phyloP scores from a whole-genome alignment of 2,797 vertebrate genomes.

The Acropternis orthonyx region DNA sequence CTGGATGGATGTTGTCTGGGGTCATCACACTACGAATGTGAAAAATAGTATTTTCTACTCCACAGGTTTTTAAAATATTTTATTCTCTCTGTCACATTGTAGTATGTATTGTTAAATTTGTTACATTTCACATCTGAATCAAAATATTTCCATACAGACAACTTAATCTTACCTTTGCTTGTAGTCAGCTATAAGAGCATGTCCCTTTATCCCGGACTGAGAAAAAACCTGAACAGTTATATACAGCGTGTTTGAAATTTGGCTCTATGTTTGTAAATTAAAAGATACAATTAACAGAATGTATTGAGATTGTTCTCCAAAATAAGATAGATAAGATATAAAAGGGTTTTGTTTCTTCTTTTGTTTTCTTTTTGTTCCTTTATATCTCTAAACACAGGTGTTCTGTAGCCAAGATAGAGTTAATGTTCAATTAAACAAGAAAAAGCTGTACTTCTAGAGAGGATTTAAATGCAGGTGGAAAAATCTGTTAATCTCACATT shows the following conservation, averaged over 20 bases:
- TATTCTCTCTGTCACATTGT: not conserved
- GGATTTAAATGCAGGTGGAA: not conserved
- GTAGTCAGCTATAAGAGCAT: not conserved
- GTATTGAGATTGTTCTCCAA: not conserved
- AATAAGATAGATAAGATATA: too few species aligned
- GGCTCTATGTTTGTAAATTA: not conserved
- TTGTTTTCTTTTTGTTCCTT: not conserved
- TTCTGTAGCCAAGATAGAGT: not conserved
- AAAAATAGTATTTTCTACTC: not conserved
- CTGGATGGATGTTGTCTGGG: not conserved
- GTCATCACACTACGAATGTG: not conserved
- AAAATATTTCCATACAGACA: not conserved
- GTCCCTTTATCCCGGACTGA: not conserved
- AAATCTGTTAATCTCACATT: not conserved
- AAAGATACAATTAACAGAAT: not conserved
- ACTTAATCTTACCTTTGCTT: not conserved
- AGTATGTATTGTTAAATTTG: not conserved
- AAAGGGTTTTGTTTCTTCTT: fast-evolving
- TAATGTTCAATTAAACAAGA: not conserved
- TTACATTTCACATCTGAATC: not conserved
- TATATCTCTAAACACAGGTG: not conserved
- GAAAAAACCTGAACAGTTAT: not conserved
- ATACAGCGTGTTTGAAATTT: not conserved
- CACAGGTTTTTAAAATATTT: not conserved
- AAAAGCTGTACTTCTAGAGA: not conserved